Evolutionary conservation across 2,113 vertebrate species (phyloP).

Genomic region (Macrotis lagotis): DNA sequence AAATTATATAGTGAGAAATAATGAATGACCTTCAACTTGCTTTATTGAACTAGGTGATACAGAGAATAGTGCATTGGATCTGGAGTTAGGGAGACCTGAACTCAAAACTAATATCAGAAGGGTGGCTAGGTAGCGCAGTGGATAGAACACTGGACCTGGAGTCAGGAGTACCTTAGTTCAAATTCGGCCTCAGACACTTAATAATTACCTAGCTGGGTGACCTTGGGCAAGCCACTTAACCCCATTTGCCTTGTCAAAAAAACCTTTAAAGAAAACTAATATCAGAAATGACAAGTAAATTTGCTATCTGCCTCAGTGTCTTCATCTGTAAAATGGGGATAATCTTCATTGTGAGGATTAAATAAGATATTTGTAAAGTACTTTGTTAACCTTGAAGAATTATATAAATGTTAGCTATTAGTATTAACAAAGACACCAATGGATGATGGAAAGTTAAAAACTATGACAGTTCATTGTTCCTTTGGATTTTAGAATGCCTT

Average conservation of each 20-base stretch:
- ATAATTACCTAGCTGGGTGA: no score
- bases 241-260: no score
- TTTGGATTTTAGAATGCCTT: slow-evolving; percentile 61
- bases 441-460: background rate
- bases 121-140: no score
- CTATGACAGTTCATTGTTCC: slow-evolving; percentile 46
- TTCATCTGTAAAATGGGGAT: background rate
- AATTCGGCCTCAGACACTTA: no score
- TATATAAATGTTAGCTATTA: background rate
- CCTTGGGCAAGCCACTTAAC: no score
- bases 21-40: slow-evolving; percentile 31
- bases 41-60: slow-evolving; percentile 38
- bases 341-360: background rate
- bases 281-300: background rate
- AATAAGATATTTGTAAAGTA: background rate
- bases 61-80: background rate
- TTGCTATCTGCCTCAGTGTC: background rate
- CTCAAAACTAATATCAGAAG: background rate
- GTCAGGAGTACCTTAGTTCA: no score
- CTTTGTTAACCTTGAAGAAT: background rate
- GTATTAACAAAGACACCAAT: slow-evolving; percentile 38
- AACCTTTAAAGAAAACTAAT: no score
- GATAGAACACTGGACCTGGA: no score
- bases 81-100: background rate
- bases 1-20: slow-evolving; percentile 48